Percentiles rank a stretch among this genome's conserved stretches.
These are phyloP conservation scores for Anagyrus pseudococci DNA, from an alignment of 2,888 invertebrate species.

Conservation along the genomic window DNA sequence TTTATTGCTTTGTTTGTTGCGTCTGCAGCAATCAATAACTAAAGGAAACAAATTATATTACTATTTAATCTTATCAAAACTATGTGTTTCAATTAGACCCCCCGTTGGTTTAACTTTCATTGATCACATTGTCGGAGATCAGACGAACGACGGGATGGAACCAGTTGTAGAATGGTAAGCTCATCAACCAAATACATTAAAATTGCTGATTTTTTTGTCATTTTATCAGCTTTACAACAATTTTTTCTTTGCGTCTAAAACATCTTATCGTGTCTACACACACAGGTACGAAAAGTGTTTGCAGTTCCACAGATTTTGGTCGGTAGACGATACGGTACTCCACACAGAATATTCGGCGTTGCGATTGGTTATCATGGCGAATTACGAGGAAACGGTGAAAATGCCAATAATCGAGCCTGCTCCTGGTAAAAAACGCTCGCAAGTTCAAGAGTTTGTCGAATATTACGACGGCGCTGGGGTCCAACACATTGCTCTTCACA, in stretches of 20 bases:
- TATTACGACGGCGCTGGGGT: slow-evolving; percentile 98
- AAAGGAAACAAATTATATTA: neutral
- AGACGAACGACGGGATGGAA: slow-evolving; percentile 92
- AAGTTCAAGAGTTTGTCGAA: slow-evolving; percentile 98
- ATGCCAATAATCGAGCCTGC: slow-evolving; percentile 99
- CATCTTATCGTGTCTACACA: too few species aligned
- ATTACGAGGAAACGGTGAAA: slow-evolving; percentile 96
- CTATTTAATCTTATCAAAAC: too few species aligned
- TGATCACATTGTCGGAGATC: slow-evolving; percentile 98
- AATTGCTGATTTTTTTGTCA: too few species aligned
- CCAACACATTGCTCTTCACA: slow-evolving; percentile 98
- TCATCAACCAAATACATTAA: too few species aligned
- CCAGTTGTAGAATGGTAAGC: slow-evolving; percentile 82
- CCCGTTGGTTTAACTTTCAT: slow-evolving; percentile 82
- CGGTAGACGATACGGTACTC: slow-evolving; percentile 94
- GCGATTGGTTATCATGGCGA: slow-evolving; percentile 96
- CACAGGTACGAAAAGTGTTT: slow-evolving; percentile 76
- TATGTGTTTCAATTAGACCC: too few species aligned
- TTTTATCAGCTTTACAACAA: too few species aligned
- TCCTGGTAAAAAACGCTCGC: slow-evolving; percentile 90
- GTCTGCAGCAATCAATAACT: slow-evolving; percentile 6
- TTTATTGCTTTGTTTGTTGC: too few species aligned
- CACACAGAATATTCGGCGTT: slow-evolving; percentile 96
- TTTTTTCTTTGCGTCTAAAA: too few species aligned
- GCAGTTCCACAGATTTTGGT: slow-evolving; percentile 92